Conservation (phyloP, 2,888 invertebrate species). For the Abrostola triplasia region DNA sequence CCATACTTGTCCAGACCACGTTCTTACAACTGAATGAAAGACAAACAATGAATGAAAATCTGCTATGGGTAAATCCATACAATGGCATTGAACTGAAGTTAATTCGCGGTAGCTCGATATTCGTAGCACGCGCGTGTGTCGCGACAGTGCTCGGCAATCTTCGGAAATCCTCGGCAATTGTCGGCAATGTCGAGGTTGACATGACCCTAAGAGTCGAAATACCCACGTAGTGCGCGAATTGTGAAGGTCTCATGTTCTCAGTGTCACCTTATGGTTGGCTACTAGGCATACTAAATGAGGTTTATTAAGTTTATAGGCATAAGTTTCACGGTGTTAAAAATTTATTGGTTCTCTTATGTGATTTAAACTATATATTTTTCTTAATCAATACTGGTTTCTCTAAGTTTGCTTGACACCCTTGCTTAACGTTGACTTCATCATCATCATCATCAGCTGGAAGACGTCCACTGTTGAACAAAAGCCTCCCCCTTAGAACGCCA, state of each 20-base stretch:
- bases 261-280: conserved; percentile 19
- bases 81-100: conserved; percentile 61
- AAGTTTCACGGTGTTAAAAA: neutral
- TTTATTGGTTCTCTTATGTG: too few relatives aligned
- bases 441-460: too few relatives aligned
- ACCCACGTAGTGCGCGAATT: conserved; percentile 57
- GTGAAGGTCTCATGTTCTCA: conserved; percentile 46
- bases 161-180: conserved; percentile 37
- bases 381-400: neutral
- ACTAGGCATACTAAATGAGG: conserved; percentile 42
- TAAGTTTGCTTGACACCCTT: neutral
- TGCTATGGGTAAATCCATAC: conserved; percentile 31
- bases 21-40: conserved; percentile 39
- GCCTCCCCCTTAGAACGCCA: too few relatives aligned
- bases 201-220: conserved; percentile 51
- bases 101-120: conserved; percentile 59
- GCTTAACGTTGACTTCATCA: too few relatives aligned
- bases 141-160: conserved; percentile 39
- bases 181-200: conserved; percentile 59
- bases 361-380: too few relatives aligned
- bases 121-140: conserved; percentile 59
- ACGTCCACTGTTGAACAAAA: too few relatives aligned
- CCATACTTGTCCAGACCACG: conserved; percentile 9
- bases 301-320: conserved; percentile 48
- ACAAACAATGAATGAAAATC: conserved; percentile 47